These are phyloP conservation scores for Melinaea menophilus DNA, from an alignment of 2,888 invertebrate genomes.

Conservation along the genomic window DNA sequence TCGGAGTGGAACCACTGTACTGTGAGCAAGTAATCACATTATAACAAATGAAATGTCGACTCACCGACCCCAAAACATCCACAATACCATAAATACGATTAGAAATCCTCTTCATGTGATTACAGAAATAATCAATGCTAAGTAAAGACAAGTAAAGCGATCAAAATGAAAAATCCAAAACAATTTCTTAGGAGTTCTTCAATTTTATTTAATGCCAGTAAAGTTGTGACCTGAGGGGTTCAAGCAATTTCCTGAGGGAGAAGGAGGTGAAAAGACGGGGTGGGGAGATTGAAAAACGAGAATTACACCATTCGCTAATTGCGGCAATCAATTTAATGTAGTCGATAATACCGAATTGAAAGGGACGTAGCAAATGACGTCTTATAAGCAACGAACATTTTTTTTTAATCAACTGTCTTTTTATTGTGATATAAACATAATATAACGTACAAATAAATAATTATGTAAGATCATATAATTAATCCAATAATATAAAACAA, in stretches of 20 bases:
- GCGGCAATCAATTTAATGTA: slow-evolving; percentile 77
- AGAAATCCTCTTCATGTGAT: slow-evolving; percentile 64
- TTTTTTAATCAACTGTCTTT: slow-evolving; percentile 33
- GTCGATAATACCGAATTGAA: slow-evolving; percentile 67
- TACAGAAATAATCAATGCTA: slow-evolving; percentile 53
- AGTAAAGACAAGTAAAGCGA: slow-evolving; percentile 48
- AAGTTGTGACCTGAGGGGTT: slow-evolving; percentile 67
- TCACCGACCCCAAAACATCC: slow-evolving; percentile 35
- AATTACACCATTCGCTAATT: slow-evolving; percentile 76
- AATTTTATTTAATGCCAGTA: slow-evolving; percentile 70
- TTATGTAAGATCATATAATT: no score
- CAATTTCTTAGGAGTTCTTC: slow-evolving; percentile 68
- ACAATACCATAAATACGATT: slow-evolving; percentile 54
- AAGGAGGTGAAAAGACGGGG: slow-evolving; percentile 37
- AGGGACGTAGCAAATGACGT: slow-evolving; percentile 54
- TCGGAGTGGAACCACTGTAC: slow-evolving; percentile 24
- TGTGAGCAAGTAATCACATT: slow-evolving; percentile 30
- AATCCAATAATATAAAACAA: no score
- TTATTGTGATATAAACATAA: no score
- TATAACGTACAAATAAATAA: no score
- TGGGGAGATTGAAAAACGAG: slow-evolving; percentile 67
- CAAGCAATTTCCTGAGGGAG: slow-evolving; percentile 69
- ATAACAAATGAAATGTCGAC: slow-evolving; percentile 32
- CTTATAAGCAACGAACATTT: slow-evolving; percentile 51
- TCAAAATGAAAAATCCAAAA: slow-evolving; percentile 58